Conservation (phyloP, 2,888 invertebrate species). For the Bembecia ichneumoniformis region DNA sequence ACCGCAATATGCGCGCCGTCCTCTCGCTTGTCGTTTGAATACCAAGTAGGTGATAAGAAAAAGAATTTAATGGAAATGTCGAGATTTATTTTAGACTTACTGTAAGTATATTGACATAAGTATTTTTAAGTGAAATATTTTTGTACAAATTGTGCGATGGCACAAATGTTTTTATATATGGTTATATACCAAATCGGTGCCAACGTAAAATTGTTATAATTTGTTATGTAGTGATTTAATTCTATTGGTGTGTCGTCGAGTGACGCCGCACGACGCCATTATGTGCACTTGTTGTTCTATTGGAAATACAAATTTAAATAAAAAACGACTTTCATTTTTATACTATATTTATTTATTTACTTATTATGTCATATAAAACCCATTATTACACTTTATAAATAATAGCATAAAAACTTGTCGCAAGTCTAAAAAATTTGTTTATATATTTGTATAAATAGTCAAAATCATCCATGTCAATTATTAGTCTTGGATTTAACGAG, state of each 20-base stretch:
- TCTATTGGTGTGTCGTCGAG: constrained; percentile 55
- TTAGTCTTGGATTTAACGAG: no score
- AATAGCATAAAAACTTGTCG: no score
- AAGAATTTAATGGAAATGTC: constrained; percentile 59
- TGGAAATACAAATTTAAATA: constrained; percentile 64
- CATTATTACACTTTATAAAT: background rate
- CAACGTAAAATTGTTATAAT: constrained; percentile 71
- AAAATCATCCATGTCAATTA: no score
- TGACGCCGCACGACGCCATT: constrained; percentile 35
- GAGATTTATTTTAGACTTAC: constrained; percentile 67
- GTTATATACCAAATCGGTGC: constrained; percentile 53
- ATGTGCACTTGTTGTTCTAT: constrained; percentile 68
- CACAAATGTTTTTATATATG: constrained; percentile 64
- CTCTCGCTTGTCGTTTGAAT: constrained; percentile 40
- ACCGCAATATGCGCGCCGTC: constrained; percentile 17
- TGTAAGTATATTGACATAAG: constrained; percentile 60
- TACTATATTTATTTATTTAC: background rate
- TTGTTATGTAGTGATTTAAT: constrained; percentile 69
- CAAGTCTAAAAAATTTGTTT: no score
- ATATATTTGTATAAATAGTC: no score
- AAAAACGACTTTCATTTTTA: constrained; percentile 11
- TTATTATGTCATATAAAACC: background rate
- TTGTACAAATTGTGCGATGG: constrained; percentile 59
- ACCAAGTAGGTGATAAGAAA: constrained; percentile 53
- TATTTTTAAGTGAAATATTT: constrained; percentile 63